Evolutionary conservation across 2,888 invertebrate species (phyloP).

Genomic region (Apamea epomidion): DNA sequence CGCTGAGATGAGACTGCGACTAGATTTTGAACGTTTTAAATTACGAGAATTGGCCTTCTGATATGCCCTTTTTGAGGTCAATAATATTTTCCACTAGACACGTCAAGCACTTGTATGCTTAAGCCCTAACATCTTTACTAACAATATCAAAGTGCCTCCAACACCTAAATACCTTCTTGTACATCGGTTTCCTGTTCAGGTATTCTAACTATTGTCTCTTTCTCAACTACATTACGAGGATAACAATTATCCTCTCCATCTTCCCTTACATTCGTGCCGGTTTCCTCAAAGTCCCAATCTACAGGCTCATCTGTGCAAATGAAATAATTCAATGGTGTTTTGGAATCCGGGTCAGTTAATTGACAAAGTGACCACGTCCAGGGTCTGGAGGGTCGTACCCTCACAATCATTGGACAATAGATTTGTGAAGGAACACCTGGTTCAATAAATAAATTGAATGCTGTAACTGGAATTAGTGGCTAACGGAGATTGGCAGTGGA

Average conservation of each 20-base stretch:
- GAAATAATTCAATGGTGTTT: slow-evolving; percentile 56
- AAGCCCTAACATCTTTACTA: not conserved
- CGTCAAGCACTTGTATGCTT: not conserved
- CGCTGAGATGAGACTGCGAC: no score
- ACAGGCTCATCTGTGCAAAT: slow-evolving; percentile 50
- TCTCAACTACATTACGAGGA: not conserved
- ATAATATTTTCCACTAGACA: not conserved
- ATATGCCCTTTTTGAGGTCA: not conserved
- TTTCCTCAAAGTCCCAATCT: slow-evolving; percentile 43
- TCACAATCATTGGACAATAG: slow-evolving; percentile 59
- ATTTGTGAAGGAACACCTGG: slow-evolving; percentile 55
- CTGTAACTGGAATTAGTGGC: slow-evolving; percentile 27
- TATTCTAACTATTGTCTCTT: not conserved
- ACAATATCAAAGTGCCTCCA: not conserved
- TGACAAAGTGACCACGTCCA: slow-evolving; percentile 63
- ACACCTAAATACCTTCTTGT: not conserved
- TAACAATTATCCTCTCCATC: not conserved
- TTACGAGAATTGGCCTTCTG: no score
- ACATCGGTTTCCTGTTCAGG: not conserved
- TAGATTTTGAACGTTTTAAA: no score
- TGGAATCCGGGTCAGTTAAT: slow-evolving; percentile 56
- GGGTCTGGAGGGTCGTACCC: slow-evolving; percentile 38
- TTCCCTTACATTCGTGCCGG: not conserved
- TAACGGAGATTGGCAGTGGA: slow-evolving; percentile 25
- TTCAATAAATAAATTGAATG: slow-evolving; percentile 58